phyloP scores from a whole-genome alignment of 2,888 invertebrate genomes.

The Volucella inanis region DNA sequence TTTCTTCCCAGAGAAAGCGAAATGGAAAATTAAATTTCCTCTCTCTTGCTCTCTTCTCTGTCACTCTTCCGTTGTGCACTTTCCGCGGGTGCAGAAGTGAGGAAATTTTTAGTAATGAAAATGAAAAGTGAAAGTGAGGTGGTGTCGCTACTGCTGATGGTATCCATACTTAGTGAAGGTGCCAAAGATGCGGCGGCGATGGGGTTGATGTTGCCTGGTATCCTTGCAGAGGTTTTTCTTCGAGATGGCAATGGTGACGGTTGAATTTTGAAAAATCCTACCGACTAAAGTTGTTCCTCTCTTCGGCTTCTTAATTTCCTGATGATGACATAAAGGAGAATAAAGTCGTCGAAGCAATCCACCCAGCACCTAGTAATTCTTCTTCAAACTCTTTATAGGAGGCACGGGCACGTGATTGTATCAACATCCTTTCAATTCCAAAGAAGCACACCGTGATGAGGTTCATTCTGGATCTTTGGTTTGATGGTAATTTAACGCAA shows the following conservation, averaged over 20 bases:
- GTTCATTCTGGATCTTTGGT: conserved; percentile 71
- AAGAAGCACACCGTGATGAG: conserved; percentile 67
- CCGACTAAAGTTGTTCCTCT: conserved; percentile 35
- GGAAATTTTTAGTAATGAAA: conserved; percentile 67
- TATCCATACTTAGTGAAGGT: too few relatives aligned
- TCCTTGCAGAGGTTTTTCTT: too few relatives aligned
- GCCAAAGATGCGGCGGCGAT: too few relatives aligned
- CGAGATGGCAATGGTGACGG: background rate
- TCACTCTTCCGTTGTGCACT: too few relatives aligned
- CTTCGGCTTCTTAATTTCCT: conserved; percentile 69
- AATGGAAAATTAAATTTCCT: conserved; percentile 74
- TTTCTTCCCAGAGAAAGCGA: conserved; percentile 61
- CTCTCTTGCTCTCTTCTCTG: background rate
- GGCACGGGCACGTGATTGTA: conserved; percentile 71
- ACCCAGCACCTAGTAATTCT: conserved; percentile 6
- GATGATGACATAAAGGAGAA: conserved; percentile 72
- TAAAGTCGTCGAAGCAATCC: conserved; percentile 65
- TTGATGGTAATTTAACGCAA: conserved; percentile 75
- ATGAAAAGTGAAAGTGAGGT: conserved; percentile 71
- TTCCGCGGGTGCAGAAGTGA: background rate
- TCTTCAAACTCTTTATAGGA: conserved; percentile 39
- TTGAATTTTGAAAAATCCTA: conserved; percentile 32
- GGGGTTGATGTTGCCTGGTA: too few relatives aligned
- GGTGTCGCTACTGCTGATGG: background rate
- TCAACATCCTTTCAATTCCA: conserved; percentile 72